Evolutionary conservation across 1,140 invertebrate genomes (phyloP).

Genomic region (Cepaea nemoralis): DNA sequence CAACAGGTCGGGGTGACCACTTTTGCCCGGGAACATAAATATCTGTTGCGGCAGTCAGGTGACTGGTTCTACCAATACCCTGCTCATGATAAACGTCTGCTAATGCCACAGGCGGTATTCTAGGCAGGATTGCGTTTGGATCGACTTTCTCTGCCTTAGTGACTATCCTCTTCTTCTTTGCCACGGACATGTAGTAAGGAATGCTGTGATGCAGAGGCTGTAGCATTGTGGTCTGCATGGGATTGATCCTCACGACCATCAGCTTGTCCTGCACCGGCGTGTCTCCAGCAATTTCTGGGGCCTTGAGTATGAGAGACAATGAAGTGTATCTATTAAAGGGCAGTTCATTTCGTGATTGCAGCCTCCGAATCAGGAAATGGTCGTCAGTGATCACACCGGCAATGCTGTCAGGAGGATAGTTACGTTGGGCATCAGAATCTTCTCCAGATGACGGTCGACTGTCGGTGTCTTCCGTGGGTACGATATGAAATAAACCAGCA

Average conservation of each 20-base stretch:
- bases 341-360: neutral
- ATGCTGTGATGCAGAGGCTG: neutral
- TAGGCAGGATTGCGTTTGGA: no score
- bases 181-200: neutral
- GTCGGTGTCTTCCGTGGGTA: no score
- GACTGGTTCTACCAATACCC: neutral
- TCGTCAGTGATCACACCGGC: slow-evolving; percentile 2
- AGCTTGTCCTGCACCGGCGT: neutral
- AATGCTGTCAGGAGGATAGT: neutral
- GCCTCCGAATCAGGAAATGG: neutral
- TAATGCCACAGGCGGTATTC: neutral
- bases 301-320: neutral
- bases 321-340: slow-evolving; percentile 8
- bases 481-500: no score
- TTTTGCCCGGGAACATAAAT: no score
- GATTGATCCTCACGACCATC: neutral
- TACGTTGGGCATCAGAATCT: no score
- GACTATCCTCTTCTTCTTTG: neutral
- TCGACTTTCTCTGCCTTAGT: neutral
- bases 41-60: no score
- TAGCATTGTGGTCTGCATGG: neutral
- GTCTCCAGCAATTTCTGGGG: no score
- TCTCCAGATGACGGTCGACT: no score
- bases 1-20: neutral
- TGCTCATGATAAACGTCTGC: neutral